phyloP scores from a whole-genome alignment of 2,888 invertebrate genomes.

The Idaea straminata region DNA sequence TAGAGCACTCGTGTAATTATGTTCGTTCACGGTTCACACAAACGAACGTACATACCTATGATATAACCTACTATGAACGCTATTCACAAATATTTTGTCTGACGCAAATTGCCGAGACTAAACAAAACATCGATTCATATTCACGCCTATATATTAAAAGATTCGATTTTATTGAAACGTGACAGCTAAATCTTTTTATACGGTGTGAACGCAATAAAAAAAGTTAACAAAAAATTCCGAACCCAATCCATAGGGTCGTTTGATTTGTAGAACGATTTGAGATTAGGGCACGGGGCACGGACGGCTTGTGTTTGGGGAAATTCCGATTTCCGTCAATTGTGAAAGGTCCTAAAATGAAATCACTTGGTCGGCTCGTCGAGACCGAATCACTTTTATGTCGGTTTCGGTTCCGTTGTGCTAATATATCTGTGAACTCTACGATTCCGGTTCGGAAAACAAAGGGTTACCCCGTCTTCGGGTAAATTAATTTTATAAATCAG shows the following conservation, averaged over 20 bases:
- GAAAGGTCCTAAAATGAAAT: constrained; percentile 56
- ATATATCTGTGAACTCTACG: constrained; percentile 43
- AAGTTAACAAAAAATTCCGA: constrained; percentile 36
- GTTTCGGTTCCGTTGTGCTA: constrained; percentile 45
- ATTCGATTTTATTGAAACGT: constrained; percentile 18
- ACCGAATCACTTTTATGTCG: constrained; percentile 64
- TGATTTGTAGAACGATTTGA: constrained; percentile 56
- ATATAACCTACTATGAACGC: neutral
- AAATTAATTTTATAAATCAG: constrained; percentile 7
- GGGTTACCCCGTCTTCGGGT: constrained; percentile 3
- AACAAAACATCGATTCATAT: constrained; percentile 5
- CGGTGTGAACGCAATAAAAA: constrained; percentile 22
- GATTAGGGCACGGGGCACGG: constrained; percentile 43
- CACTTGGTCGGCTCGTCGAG: constrained; percentile 53
- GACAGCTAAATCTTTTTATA: constrained; percentile 24
- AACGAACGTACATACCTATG: neutral
- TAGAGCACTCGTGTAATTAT: neutral
- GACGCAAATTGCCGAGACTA: constrained; percentile 5
- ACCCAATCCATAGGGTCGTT: constrained; percentile 42
- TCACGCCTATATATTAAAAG: constrained; percentile 12
- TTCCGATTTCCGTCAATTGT: constrained; percentile 65
- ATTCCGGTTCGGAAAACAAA: constrained; percentile 24
- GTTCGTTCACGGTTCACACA: too few relatives aligned
- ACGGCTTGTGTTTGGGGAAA: constrained; percentile 50
- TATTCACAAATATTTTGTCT: constrained; percentile 3